phyloP scores from a whole-genome alignment of 2,888 invertebrate species.

The Meandrusa payeni region DNA sequence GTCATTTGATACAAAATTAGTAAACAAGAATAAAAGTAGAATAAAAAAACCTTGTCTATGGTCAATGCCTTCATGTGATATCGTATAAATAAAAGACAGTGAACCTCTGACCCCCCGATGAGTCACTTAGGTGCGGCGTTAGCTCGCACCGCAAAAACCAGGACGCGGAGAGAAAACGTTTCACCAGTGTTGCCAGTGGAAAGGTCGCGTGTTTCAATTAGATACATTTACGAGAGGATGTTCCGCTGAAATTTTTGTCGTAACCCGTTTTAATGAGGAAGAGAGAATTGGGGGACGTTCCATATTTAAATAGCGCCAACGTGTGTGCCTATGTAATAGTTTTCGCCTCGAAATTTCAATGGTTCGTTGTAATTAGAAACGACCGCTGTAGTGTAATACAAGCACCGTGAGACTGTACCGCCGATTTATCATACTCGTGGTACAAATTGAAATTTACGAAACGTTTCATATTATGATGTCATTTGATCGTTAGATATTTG shows the following conservation, averaged over 20 bases:
- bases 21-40: conserved; percentile 3
- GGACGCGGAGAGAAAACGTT: conserved; percentile 29
- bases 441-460: conserved; percentile 14
- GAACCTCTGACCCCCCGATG: conserved; percentile 35
- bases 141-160: conserved; percentile 30
- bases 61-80: conserved; percentile 10
- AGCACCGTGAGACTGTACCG: conserved; percentile 20
- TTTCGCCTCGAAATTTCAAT: conserved; percentile 25
- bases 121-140: conserved; percentile 31
- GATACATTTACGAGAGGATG: conserved; percentile 59
- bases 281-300: conserved; percentile 62
- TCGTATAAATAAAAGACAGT: conserved; percentile 26
- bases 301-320: conserved; percentile 42
- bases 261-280: conserved; percentile 70
- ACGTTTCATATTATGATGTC: conserved; percentile 2
- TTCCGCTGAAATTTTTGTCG: conserved; percentile 59
- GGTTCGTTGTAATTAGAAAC: conserved; percentile 24
- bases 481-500: background rate
- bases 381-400: conserved; percentile 13
- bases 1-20: background rate
- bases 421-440: conserved; percentile 16
- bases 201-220: conserved; percentile 51
- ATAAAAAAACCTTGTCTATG: background rate
- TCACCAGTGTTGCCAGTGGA: conserved; percentile 29
- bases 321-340: conserved; percentile 23